Conservation (phyloP, 2,797 vertebrate genomes). For the Falco naumanni region DNA sequence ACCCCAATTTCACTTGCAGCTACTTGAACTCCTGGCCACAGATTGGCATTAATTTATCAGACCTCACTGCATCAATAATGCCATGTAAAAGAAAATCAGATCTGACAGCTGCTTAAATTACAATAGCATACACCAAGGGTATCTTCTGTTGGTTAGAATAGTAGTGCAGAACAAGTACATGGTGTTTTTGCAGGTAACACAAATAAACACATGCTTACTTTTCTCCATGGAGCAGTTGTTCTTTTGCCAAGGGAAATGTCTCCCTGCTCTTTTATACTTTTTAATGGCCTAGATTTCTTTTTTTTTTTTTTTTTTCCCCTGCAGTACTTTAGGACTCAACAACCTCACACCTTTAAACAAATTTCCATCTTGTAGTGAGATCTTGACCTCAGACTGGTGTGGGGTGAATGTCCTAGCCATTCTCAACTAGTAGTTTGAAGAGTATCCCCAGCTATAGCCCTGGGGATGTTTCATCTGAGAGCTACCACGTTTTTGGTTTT, state of each 20-base stretch:
- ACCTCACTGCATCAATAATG: background rate
- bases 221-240: background rate
- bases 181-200: background rate
- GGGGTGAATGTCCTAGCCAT: background rate
- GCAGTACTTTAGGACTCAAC: background rate
- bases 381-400: background rate
- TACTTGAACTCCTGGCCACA: background rate
- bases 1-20: background rate
- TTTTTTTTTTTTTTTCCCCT: background rate
- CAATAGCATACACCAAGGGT: background rate
- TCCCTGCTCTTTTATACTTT: background rate
- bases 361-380: background rate
- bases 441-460: background rate
- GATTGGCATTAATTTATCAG: background rate
- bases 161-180: background rate
- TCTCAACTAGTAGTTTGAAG: background rate
- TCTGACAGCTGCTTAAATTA: constrained; percentile 13
- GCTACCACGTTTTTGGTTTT: background rate
- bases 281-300: background rate
- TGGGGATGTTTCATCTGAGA: background rate
- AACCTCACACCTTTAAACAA: background rate
- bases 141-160: background rate
- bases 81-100: background rate
- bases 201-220: background rate
- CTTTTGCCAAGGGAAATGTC: background rate